Evolutionary conservation across 2,888 invertebrate genomes (phyloP), one percentile per base, ranked within the genome.

Genomic region (Eumacrocentrus americanus): DNA sequence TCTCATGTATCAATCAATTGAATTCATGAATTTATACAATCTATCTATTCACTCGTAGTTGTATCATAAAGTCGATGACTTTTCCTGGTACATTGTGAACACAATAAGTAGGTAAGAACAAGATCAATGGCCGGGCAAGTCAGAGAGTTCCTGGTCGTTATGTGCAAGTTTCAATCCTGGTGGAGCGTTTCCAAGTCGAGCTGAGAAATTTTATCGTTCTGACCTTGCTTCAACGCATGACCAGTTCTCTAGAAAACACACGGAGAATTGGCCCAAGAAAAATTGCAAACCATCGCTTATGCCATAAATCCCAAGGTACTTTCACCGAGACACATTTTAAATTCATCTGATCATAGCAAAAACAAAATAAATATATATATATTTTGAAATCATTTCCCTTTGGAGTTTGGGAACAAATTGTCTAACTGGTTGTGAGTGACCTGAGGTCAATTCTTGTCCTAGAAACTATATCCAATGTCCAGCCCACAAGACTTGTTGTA

Each of bases 181-280:
- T 48, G 40, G 40, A 38, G 54, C 48, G 54, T 54, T 34, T 22
- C 12, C 35, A 47, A 22, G 20, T 20, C 6, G 11, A 47, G 16
- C 11, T n/a, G 14, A 34, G 34, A 50, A 50, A 40, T 51, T 37
- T 50, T 29, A 44, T 37, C 11, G 18, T 25, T 34, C 18, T 51
- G 60, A 60, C 60, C 60, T 60, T 60, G 50, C 29, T 40, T 52
- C 11, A 20, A 25, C 9, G 29, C 22, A 37, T 18, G 16, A 52
- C 16, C 29, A 29, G 37, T 18, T 20, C 5, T 20, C 20, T 37
- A 20, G 38, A 52, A 52, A 38, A 52, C 14, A 34, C 22, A 47
- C n/a, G n/a, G 46, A 47, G n/a, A 23, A 23, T 16, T 38, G 38
- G 38, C 14, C 38, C 38, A 38, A 14, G 14, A 38, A 38, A 38